These are phyloP conservation scores for Dermolepida albohirtum DNA, from an alignment of 2,888 invertebrate species.

Conservation along the genomic window DNA sequence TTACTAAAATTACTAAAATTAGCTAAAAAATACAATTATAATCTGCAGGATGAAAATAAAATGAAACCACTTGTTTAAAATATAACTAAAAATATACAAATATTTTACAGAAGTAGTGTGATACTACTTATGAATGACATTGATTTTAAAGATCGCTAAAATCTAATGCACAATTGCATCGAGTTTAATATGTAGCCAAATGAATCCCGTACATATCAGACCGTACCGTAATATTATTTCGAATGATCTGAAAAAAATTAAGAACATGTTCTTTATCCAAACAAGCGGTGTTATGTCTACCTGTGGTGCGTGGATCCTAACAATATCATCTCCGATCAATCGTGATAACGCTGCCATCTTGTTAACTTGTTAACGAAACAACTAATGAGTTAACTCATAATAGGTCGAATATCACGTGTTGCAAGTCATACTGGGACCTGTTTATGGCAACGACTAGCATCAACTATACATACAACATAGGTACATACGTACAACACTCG, in stretches of 20 bases:
- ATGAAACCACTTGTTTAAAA: too few relatives aligned
- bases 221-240: slow-evolving; percentile 25
- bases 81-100: too few relatives aligned
- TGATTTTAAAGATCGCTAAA: too few relatives aligned
- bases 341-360: slow-evolving; percentile 64
- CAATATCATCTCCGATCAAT: slow-evolving; percentile 59
- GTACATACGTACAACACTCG: slow-evolving; percentile 15
- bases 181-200: neutral
- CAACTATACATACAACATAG: too few relatives aligned
- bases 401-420: slow-evolving; percentile 59
- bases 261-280: slow-evolving; percentile 52
- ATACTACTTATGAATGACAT: too few relatives aligned
- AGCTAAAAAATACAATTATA: too few relatives aligned
- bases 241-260: slow-evolving; percentile 38
- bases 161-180: too few relatives aligned
- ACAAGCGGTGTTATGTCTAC: slow-evolving; percentile 51
- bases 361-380: slow-evolving; percentile 65
- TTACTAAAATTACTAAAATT: too few relatives aligned
- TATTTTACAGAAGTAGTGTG: too few relatives aligned
- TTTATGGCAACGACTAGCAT: slow-evolving; percentile 45
- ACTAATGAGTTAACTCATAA: slow-evolving; percentile 64
- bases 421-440: slow-evolving; percentile 61
- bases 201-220: neutral
- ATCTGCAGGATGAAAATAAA: too few relatives aligned
- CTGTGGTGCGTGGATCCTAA: slow-evolving; percentile 61